Conservation (phyloP, 2,797 vertebrate species). For the Trematomus bernacchii region DNA sequence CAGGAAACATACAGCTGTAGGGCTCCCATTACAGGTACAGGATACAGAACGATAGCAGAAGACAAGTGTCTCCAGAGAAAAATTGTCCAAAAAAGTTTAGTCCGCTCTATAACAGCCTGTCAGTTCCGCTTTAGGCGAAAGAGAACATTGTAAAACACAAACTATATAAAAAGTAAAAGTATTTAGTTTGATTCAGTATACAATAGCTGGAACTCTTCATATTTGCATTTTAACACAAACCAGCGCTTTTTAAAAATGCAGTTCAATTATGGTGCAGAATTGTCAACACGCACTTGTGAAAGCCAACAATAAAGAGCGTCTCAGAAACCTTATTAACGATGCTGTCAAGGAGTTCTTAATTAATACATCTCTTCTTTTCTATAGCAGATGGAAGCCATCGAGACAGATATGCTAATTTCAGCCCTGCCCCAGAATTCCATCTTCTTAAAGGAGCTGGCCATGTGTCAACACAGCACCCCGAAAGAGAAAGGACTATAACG, state of each 20-base stretch:
- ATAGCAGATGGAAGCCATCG: conserved; percentile 59
- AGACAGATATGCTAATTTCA: conserved; percentile 41
- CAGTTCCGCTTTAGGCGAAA: conserved; percentile 21
- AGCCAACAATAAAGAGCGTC: conserved; percentile 8
- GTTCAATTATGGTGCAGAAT: neutral
- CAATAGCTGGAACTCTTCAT: conserved; percentile 1
- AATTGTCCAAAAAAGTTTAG: conserved; percentile 12
- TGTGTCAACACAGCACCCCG: conserved; percentile 32
- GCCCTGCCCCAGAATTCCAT: conserved; percentile 29
- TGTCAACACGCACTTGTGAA: conserved; percentile 15
- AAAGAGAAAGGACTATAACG: conserved; percentile 24
- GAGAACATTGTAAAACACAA: neutral
- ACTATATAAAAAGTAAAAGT: conserved; percentile 8
- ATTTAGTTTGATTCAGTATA: neutral
- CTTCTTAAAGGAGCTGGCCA: conserved; percentile 35
- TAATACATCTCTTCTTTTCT: conserved; percentile 29
- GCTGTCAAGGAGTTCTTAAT: conserved; percentile 40
- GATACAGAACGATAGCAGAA: conserved; percentile 40
- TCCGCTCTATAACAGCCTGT: conserved; percentile 8
- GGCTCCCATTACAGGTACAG: conserved; percentile 40
- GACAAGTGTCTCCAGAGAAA: conserved; percentile 30
- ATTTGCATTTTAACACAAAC: conserved; percentile 5
- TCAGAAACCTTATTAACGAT: conserved; percentile 27
- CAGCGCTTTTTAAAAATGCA: conserved; percentile 21
- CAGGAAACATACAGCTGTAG: conserved; percentile 32